Conservation (phyloP, 2,113 vertebrate genomes). For the Cercocebus atys region DNA sequence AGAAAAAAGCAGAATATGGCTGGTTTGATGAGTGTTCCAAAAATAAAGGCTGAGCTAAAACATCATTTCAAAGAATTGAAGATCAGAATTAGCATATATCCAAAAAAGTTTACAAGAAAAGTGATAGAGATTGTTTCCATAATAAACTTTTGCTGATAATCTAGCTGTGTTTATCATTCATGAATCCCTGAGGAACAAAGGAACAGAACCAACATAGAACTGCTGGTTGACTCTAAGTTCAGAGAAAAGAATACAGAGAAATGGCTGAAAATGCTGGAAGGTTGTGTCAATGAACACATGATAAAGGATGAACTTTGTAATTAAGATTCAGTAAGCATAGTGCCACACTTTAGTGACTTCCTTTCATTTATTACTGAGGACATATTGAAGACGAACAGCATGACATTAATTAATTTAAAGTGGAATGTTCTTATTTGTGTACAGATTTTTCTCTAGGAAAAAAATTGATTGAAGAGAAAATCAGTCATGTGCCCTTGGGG, state of each 20-base stretch:
- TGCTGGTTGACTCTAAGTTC: conserved; percentile 90
- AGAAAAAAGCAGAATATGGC: conserved; percentile 86
- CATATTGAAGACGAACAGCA: conserved; percentile 51
- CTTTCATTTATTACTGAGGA: conserved; percentile 69
- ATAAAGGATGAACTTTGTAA: conserved; percentile 87
- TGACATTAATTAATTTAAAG: conserved; percentile 57
- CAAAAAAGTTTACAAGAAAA: conserved; percentile 94
- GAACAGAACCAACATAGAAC: conserved; percentile 91
- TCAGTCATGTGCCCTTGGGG: conserved; percentile 13
- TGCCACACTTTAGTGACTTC: conserved; percentile 6
- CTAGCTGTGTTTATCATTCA: conserved; percentile 91
- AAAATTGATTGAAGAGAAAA: conserved; percentile 56
- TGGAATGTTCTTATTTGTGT: conserved; percentile 28
- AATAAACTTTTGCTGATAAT: conserved; percentile 90
- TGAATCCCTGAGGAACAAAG: conserved; percentile 90
- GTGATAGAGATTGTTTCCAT: conserved; percentile 91
- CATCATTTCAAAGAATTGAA: conserved; percentile 89
- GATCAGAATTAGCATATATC: conserved; percentile 88
- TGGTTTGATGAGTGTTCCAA: conserved; percentile 94
- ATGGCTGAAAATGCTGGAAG: conserved; percentile 88
- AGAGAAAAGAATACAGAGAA: conserved; percentile 90
- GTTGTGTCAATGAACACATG: conserved; percentile 81
- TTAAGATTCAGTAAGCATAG: conserved; percentile 76
- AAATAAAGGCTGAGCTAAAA: conserved; percentile 88
- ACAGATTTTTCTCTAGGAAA: conserved; percentile 23